A percentile compares a stretch with the other conserved stretches of the same genome.
These are phyloP conservation scores for Sarcophaga rosellei DNA, from an alignment of 2,888 invertebrate genomes.

Conservation along the genomic window DNA sequence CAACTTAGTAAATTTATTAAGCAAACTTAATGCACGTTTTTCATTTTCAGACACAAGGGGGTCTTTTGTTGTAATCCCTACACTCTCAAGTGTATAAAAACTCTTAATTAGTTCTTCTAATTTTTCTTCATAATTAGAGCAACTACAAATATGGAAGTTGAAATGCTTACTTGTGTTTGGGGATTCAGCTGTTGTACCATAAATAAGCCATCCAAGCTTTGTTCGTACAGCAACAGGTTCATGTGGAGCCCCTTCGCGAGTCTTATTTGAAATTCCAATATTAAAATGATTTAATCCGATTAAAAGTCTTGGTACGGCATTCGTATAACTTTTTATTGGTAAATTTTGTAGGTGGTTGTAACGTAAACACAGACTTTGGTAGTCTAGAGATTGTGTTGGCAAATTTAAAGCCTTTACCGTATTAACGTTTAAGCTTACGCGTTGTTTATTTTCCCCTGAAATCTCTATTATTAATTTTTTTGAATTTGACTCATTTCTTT, in stretches of 20 bases:
- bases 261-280: slow-evolving; percentile 37
- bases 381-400: slow-evolving; percentile 33
- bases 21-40: slow-evolving; percentile 20
- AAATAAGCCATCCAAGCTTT: slow-evolving; percentile 38
- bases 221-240: slow-evolving; percentile 37
- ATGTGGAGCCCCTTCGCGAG: slow-evolving; percentile 10
- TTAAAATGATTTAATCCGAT: slow-evolving; percentile 44
- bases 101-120: slow-evolving; percentile 40
- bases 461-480: slow-evolving; percentile 32
- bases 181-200: slow-evolving; percentile 4
- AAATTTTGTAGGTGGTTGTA: slow-evolving; percentile 31
- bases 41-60: slow-evolving; percentile 20
- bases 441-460: slow-evolving; percentile 19
- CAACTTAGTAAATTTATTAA: slow-evolving; percentile 8
- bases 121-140: slow-evolving; percentile 5
- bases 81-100: slow-evolving; percentile 49
- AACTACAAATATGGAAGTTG: slow-evolving; percentile 38
- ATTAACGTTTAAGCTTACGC: slow-evolving; percentile 18
- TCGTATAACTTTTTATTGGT: slow-evolving; percentile 33
- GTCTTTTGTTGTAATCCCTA: slow-evolving; percentile 44
- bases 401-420: slow-evolving; percentile 24
- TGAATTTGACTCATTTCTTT: slow-evolving; percentile 22
- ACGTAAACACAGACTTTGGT: background rate
- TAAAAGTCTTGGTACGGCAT: slow-evolving; percentile 39
- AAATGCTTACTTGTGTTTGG: slow-evolving; percentile 22